Conservation (phyloP, 2,888 invertebrate genomes). For the Apomyelois bistriatella region DNA sequence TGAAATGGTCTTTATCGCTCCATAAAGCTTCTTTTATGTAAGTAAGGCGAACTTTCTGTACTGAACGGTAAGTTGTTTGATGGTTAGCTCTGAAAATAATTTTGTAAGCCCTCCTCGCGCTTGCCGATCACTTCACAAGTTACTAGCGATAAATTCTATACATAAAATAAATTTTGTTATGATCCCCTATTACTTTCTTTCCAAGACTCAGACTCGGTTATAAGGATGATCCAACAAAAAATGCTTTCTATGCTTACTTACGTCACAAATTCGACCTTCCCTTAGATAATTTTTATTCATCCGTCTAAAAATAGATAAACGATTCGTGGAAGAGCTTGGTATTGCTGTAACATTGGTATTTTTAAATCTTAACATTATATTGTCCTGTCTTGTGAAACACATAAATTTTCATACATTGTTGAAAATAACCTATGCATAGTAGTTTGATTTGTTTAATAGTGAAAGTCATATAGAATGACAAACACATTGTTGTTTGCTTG, state of each 20-base stretch:
- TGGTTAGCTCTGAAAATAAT: slow-evolving; percentile 73
- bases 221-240: slow-evolving; percentile 67
- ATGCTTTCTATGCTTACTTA: slow-evolving; percentile 49
- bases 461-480: neutral
- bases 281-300: slow-evolving; percentile 33
- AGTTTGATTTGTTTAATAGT: neutral
- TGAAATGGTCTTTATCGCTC: slow-evolving; percentile 71
- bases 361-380: no score
- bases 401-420: no score
- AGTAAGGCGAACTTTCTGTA: slow-evolving; percentile 62
- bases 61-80: slow-evolving; percentile 65
- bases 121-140: slow-evolving; percentile 58
- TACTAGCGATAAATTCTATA: slow-evolving; percentile 62
- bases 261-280: slow-evolving; percentile 52
- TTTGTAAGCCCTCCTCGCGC: slow-evolving; percentile 57
- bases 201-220: slow-evolving; percentile 52
- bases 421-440: no score
- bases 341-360: no score
- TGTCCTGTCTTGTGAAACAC: no score
- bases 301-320: slow-evolving; percentile 16
- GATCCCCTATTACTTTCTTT: slow-evolving; percentile 68
- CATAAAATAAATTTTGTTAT: slow-evolving; percentile 70
- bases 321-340: neutral
- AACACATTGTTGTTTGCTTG: neutral
- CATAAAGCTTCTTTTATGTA: slow-evolving; percentile 74